Conservation (phyloP, 1,140 invertebrate genomes). For the Luehdorfia chinensis region DNA sequence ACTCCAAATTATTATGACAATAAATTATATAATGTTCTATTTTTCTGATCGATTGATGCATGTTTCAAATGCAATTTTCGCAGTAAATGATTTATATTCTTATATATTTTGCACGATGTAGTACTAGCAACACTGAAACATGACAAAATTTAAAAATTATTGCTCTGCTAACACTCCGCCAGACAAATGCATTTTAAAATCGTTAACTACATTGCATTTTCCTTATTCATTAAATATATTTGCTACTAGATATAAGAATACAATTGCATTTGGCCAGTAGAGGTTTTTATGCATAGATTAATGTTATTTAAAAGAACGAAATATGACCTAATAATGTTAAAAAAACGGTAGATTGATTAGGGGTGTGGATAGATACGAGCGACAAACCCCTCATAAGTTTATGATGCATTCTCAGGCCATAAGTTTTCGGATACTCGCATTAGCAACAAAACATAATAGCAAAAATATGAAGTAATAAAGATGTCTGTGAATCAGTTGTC, state of each 20-base stretch:
- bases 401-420: neutral
- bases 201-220: slow-evolving; percentile 44
- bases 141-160: slow-evolving; percentile 3
- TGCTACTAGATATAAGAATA: slow-evolving; percentile 45
- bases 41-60: slow-evolving; percentile 40
- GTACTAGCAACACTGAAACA: too few relatives aligned
- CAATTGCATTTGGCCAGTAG: slow-evolving; percentile 40
- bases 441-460: too few relatives aligned
- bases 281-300: neutral
- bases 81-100: slow-evolving; percentile 6
- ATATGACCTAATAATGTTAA: neutral
- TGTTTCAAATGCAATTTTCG: slow-evolving; percentile 18
- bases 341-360: too few relatives aligned
- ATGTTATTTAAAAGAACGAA: neutral
- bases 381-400: too few relatives aligned
- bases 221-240: slow-evolving; percentile 39
- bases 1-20: slow-evolving; percentile 65
- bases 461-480: too few relatives aligned
- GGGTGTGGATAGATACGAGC: too few relatives aligned
- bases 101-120: slow-evolving; percentile 19
- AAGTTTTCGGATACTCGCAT: neutral
- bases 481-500: neutral
- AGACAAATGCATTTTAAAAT: slow-evolving; percentile 58
- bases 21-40: slow-evolving; percentile 59
- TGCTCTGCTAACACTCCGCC: neutral